Evolutionary conservation across 2,113 vertebrate species (phyloP), one percentile per base, ranked within the genome.

Genomic region (Corynorhinus townsendii): DNA sequence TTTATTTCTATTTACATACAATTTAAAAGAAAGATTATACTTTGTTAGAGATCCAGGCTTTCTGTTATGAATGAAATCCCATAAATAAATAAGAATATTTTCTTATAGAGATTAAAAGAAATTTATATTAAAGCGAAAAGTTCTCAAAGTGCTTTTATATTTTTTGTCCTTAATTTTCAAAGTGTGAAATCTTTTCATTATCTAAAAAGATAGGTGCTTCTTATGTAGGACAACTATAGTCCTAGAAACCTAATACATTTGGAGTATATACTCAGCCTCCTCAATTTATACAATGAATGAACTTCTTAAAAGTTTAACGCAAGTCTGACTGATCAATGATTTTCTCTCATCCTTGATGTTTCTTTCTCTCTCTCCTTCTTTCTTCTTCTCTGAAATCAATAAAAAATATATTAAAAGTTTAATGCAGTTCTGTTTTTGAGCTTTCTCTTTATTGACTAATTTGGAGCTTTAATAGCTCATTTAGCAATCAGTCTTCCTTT

Each of bases 1-100:
- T 93, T 96, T 47, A 86, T 89, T 96, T 92, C 33, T 88, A 87
- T 38, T 93, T 94, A 71, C 33, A 43, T 94, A 38, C 28, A 45
- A 92, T 92, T 94, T 93, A 76, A 94, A 90, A 91, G 56, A 54
- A 76, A 76, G 24, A 66, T 93, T 93, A 62, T 93, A 33, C 28
- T 76, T 66, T 89, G 80, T 81, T 56, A 75, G 47, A 73, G 26
- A 75, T 35, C 11, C 4, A 81, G 52, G 43, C 19, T 68, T 90
- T 94, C 95, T 81, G 15, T 95, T 95, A 71, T 66, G 40, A 96
- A 72, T 95, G 38, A 85, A 94, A 93, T 94, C 20, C 8, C n/a
- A 56, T 80, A 94, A 90, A 43, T 88, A 80, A 52, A 47, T 93
- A 62, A 77, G 40, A 96, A 79, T 93, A 93, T 87, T 87, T 93